Base-by-base conservation (phyloP, 2,113 vertebrate species). In the Tychaedon coryphoeus region DNA sequence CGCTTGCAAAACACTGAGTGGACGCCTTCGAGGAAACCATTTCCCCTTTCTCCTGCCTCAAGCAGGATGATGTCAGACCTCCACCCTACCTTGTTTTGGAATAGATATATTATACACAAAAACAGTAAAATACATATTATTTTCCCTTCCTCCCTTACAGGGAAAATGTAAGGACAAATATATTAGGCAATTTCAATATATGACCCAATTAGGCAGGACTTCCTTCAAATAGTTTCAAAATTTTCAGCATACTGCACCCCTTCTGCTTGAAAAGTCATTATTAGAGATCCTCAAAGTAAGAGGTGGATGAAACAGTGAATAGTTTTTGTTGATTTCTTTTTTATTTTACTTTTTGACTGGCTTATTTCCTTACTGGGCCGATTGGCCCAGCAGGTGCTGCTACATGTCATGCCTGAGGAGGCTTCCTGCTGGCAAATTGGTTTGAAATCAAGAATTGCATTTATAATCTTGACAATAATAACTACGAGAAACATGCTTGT, bases 381-480 rank as follows among this genome's bases (percentile, higher is more conserved):
- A 94, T 66, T 57, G 42, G 19, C 88, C 19, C 93, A 96, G 96
- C 92, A 93, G 96, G 92, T 91, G 50, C 86, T 95, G 42, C 50
- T 61, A 25, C 73, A 57, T 57, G 29, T 70, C 0, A 0, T 43
- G 91, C 74, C 77, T 4, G 3, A 89, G 74, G 73, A 96, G 80
- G 56, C 61, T 75, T 92, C 96, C 96, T 80, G 76, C 94, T 95
- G 93, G 91, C 70, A 96, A 92, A 92, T 95, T 93, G 83, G 88
- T 94, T 96, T 93, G 92, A 96, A 96, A 96, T 89, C 75, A 96
- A 79, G 69, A 95, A 93, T 51, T 72, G 76, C 38, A 78, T 96
- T 96, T 92, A 92, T 95, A 78, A 92, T 95, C 86, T 93, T 92
- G 92, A 96, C 93, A 92, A 92, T 81, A 95, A 90, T 79, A 75